Evolutionary conservation across 2,113 vertebrate genomes (phyloP).

Genomic region (Mionectes macconnelli): DNA sequence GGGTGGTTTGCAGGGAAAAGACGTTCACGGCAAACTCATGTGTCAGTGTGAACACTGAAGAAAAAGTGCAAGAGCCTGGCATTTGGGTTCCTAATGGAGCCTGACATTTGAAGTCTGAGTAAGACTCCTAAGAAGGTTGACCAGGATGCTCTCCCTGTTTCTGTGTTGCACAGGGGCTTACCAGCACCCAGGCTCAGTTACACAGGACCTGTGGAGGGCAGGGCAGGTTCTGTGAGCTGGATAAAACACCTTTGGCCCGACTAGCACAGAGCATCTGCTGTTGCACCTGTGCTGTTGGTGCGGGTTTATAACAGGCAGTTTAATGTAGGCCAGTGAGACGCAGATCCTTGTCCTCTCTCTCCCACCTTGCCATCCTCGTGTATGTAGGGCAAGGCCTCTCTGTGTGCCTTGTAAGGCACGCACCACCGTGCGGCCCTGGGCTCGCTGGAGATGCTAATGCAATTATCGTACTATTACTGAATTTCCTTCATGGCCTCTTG

Average conservation of each 20-base stretch:
- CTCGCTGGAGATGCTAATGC: constrained; percentile 43
- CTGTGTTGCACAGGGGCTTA: not conserved
- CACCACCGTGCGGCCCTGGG: not conserved
- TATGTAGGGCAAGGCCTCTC: constrained; percentile 34
- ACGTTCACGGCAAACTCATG: not conserved
- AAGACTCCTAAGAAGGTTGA: not conserved
- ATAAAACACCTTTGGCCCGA: not conserved
- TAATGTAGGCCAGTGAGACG: not conserved
- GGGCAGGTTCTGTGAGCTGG: not conserved
- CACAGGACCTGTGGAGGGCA: fast-evolving
- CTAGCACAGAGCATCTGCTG: not conserved
- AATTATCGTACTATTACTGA: constrained; percentile 26
- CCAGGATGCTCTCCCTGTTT: not conserved
- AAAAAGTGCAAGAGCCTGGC: not conserved
- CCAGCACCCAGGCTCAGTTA: not conserved
- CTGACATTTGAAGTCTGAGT: not conserved
- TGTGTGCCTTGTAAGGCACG: not conserved
- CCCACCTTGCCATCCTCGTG: not conserved
- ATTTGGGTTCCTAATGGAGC: not conserved
- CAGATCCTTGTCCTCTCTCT: not conserved
- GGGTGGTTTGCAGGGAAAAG: not conserved
- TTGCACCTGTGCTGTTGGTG: not conserved
- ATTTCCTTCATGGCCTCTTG: constrained; percentile 49
- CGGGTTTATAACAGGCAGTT: not conserved
- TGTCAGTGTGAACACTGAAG: not conserved